Evolutionary conservation across 2,113 vertebrate species (phyloP), one percentile per base, ranked within the genome.

Genomic region (Xiphophorus hellerii): DNA sequence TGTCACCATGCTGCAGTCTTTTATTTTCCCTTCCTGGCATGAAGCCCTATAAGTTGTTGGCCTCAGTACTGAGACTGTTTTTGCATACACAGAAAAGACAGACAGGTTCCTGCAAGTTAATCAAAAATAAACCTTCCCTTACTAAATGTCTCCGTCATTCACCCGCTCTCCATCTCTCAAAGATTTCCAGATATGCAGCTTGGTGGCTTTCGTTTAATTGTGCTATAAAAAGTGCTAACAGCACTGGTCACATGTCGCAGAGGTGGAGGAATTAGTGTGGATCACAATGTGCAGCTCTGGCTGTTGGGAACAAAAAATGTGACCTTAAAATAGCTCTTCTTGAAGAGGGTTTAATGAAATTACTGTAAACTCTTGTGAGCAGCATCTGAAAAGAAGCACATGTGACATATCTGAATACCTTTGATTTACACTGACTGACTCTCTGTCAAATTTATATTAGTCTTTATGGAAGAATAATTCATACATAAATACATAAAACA

Each of bases 1-100:
- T 87, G 89, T 89, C 85, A 83, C 80, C 60, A 77, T 78, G 85
- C 76, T 84, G 81, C 85, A 79, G 82, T 82, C 73, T 90, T 79
- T 86, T 79, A 79, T 83, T 89, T 90, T 85, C 84, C 73, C 68
- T 27, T 28, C 63, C 64, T 87, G 88, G 87, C 89, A 79, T 80
- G 30, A 10, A 30, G 88, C 84, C 82, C 82, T 62, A 29, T 15
- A 70, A 87, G 78, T 83, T 71, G 44, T 86, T 86, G 85, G 74
- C 77, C 84, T 85, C 74, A 44, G 80, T 84, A 74, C 76, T 65
- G 31, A 83, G 69, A 78, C 76, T 60, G 78, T 35, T 73, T 86
- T 73, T 83, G 80, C 71, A 42, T 76, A 73, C 25, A 80, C 74
- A 84, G 80, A 80, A 71, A 74, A 85, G 81, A 82, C 68, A 81